phyloP scores from a whole-genome alignment of 2,888 invertebrate genomes.

The Ichneumon xanthorius region DNA sequence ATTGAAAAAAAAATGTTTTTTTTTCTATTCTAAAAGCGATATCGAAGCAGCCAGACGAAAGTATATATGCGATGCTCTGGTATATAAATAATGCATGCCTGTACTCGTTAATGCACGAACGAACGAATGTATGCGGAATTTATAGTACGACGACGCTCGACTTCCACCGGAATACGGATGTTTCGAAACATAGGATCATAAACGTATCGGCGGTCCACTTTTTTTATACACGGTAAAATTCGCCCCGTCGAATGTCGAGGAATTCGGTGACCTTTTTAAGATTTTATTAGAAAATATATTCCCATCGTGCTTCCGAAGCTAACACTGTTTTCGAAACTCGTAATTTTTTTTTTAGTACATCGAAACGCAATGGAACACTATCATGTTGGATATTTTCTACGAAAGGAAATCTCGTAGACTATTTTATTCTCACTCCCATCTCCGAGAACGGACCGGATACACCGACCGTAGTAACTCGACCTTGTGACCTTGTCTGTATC shows the following conservation, averaged over 20 bases:
- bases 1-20: not conserved
- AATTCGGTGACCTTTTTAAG: no score
- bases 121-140: not conserved
- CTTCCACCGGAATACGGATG: not conserved
- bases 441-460: constrained; percentile 38
- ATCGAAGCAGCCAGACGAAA: not conserved
- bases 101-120: not conserved
- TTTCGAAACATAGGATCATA: not conserved
- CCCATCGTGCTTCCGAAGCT: no score
- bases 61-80: not conserved
- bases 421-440: constrained; percentile 9
- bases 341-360: no score
- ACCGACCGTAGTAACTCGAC: constrained; percentile 24
- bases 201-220: not conserved
- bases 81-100: not conserved
- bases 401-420: not conserved
- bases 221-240: no score
- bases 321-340: no score
- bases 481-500: constrained; percentile 50
- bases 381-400: not conserved
- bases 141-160: not conserved
- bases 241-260: no score
- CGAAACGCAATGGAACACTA: no score
- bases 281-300: no score
- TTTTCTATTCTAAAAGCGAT: not conserved